Evolutionary conservation across 2,888 invertebrate species (phyloP), one percentile per base, ranked within the genome.

Genomic region (Phortica magna): DNA sequence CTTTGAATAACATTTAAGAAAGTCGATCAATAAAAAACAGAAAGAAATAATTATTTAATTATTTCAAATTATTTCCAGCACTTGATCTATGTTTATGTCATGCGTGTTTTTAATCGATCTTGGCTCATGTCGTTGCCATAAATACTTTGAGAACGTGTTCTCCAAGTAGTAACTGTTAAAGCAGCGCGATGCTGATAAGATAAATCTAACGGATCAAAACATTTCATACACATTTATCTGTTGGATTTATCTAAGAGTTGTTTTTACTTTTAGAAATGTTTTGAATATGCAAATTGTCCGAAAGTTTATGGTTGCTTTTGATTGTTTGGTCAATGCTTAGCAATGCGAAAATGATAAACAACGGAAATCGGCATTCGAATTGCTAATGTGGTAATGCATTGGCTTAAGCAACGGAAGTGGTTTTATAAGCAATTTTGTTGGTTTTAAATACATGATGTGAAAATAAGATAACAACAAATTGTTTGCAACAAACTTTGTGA

Each of bases 1-100:
- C 53, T 71, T 71, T 43, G n/a, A 68, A 68, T 9, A 68, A 43
- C 17, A 19, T 19, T 68, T 55, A 71, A 55, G 70, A 71, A 71
- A 71, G 48, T 71, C 53, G 31, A 19, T 71, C 6, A 31, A 22
- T 31, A 22, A 61, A 22, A 17, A 48, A 48, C 9, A 19, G 9
- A 71, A 31, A 19, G 10, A 17, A 61, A 61, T 70, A 53, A 43
- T 19, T 48, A 43, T 19, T 48, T 70, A 48, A 71, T 53, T 31
- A 55, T 71, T 55, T 17, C 70, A 65, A 59, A 65, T 65, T 39
- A 65, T 65, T 65, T 65, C 65, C 39, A 39, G 39, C 19, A 65
- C 39, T 65, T 41, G n/a, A 17, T 61, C 19, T 9, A 17, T 61
- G 22, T 61, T 61, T 61, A 61, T 55, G 14, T 55, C n/a, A 55